Evolutionary conservation across 2,797 vertebrate species (phyloP).

Genomic region (Alauda arvensis): DNA sequence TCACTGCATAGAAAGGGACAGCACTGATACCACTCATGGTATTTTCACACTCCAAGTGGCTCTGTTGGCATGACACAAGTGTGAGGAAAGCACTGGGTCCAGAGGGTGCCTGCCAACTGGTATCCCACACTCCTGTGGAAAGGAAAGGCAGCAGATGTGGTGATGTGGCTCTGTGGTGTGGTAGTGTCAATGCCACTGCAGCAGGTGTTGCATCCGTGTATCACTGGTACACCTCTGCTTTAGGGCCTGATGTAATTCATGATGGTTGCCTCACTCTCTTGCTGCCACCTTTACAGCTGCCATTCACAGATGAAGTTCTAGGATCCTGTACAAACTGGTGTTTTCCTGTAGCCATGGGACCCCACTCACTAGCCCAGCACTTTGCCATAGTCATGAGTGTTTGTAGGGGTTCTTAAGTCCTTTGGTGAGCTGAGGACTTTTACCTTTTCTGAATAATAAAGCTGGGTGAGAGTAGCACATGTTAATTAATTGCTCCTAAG

Average conservation of each 20-base stretch:
- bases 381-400: too few species aligned
- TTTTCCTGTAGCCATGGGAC: not conserved
- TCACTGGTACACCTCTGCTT: not conserved
- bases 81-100: not conserved
- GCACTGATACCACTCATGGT: rapidly evolving
- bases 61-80: not conserved
- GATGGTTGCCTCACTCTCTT: rapidly evolving
- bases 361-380: not conserved
- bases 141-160: not conserved
- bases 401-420: not conserved
- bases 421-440: not conserved
- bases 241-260: not conserved
- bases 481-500: not conserved
- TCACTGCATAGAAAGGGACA: not conserved
- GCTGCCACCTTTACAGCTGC: rapidly evolving
- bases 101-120: not conserved
- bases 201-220: not conserved
- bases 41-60: not conserved
- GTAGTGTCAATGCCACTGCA: not conserved
- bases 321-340: not conserved
- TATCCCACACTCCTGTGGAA: rapidly evolving
- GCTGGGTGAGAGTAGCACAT: not conserved
- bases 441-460: not conserved
- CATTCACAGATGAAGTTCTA: not conserved
- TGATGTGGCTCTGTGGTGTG: not conserved